A percentile compares a stretch with the other conserved stretches of the same genome.
These are phyloP conservation scores for Agrilus cyanescens DNA, from an alignment of 2,888 invertebrate species.

Conservation along the genomic window DNA sequence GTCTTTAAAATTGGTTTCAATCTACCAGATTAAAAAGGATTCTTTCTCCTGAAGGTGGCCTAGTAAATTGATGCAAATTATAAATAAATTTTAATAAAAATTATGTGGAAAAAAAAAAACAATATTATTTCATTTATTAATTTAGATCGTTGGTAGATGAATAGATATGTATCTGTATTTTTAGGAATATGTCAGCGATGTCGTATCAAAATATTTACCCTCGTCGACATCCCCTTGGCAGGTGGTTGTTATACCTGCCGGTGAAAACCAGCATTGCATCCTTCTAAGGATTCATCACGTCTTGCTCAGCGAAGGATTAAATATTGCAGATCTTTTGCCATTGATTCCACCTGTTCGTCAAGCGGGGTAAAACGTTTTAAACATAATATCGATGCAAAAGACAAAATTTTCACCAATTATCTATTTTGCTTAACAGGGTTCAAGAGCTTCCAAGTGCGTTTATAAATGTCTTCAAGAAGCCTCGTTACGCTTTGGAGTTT, in stretches of 20 bases:
- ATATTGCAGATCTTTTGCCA: constrained; percentile 63
- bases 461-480: constrained; percentile 44
- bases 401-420: constrained; percentile 16
- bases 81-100: constrained; percentile 1
- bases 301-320: constrained; percentile 59
- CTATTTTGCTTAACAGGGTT: constrained; percentile 11
- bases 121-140: not conserved
- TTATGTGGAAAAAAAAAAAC: constrained; percentile 2
- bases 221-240: constrained; percentile 69
- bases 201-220: constrained; percentile 65
- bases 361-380: constrained; percentile 20
- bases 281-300: constrained; percentile 66
- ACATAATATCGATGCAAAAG: not conserved
- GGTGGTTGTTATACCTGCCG: constrained; percentile 56
- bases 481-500: constrained; percentile 52
- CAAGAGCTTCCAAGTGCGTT: constrained; percentile 34
- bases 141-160: not conserved
- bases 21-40: too few species aligned
- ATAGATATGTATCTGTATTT: constrained; percentile 17
- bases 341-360: constrained; percentile 36
- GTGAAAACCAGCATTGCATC: constrained; percentile 52
- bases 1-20: too few species aligned
- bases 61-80: too few species aligned
- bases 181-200: constrained; percentile 66
- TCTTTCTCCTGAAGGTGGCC: too few species aligned